A percentile compares a stretch with the other conserved stretches of the same genome.
Conservation (phyloP, 92 coral and sea anemone genomes). For the Desmophyllum pertusum region DNA sequence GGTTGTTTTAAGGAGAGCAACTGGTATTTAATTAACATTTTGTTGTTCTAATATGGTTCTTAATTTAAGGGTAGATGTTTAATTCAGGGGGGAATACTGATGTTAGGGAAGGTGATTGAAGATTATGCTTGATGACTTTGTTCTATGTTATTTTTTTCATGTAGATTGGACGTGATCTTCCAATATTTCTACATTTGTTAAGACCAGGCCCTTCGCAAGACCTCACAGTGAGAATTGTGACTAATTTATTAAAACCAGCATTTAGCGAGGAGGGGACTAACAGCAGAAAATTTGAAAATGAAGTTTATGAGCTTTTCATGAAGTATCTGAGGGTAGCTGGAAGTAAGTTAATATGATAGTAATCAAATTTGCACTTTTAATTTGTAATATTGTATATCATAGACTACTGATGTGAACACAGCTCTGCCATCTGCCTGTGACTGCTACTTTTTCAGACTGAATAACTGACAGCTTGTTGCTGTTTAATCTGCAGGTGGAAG, state of each 20-base stretch:
- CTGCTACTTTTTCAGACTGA: too few relatives aligned
- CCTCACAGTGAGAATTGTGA: slow-evolving; percentile 61
- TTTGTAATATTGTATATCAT: too few relatives aligned
- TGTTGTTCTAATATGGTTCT: too few relatives aligned
- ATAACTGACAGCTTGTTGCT: slow-evolving; percentile 35
- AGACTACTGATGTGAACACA: too few relatives aligned
- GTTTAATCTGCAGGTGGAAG: slow-evolving; percentile 68
- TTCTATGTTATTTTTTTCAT: too few relatives aligned
- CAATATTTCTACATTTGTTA: slow-evolving; percentile 56
- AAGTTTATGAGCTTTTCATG: slow-evolving; percentile 59
- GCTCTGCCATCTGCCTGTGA: background rate
- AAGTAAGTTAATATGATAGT: slow-evolving; percentile 56
- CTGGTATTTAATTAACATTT: too few relatives aligned
- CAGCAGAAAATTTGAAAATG: slow-evolving; percentile 53
- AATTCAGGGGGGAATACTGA: too few relatives aligned
- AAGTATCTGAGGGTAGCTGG: slow-evolving; percentile 77
- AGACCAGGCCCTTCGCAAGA: slow-evolving; percentile 37
- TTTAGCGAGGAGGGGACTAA: slow-evolving; percentile 71
- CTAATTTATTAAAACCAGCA: slow-evolving; percentile 51
- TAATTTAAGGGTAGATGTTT: too few relatives aligned
- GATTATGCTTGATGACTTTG: too few relatives aligned
- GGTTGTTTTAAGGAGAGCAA: too few relatives aligned
- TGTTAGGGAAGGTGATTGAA: too few relatives aligned
- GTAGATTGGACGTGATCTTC: slow-evolving; percentile 66
- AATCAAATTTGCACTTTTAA: background rate